Percentiles rank a stretch among this genome's conserved stretches.
Evolutionary conservation across 2,888 invertebrate species (phyloP).

Genomic region (Thumatha senex): DNA sequence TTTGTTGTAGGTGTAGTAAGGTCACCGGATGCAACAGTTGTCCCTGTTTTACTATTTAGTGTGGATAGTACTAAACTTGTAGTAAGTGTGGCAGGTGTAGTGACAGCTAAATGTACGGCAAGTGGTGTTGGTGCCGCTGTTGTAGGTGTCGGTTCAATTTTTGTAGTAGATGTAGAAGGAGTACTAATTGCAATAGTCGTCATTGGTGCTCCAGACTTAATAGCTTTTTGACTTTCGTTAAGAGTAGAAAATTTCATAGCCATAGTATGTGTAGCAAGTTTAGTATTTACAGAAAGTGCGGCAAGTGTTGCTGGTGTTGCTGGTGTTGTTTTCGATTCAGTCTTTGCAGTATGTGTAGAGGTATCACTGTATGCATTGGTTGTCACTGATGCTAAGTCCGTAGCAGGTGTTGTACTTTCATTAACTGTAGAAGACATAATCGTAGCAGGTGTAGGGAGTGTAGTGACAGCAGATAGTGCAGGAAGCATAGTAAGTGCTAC

Average conservation of each 20-base stretch:
- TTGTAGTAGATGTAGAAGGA: neutral
- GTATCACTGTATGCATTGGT: neutral
- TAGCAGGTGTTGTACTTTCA: too few relatives aligned
- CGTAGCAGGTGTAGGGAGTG: neutral
- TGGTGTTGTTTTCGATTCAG: neutral
- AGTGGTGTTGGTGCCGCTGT: neutral
- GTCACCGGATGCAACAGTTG: neutral
- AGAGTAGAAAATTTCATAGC: too few relatives aligned
- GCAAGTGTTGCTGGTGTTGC: neutral
- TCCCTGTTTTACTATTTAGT: too few relatives aligned
- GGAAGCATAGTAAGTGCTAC: neutral
- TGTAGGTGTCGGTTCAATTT: neutral
- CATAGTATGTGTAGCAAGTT: too few relatives aligned
- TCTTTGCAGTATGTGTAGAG: neutral
- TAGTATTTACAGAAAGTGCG: too few relatives aligned
- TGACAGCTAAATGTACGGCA: neutral
- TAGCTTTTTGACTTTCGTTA: too few relatives aligned
- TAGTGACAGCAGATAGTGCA: neutral
- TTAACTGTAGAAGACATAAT: neutral
- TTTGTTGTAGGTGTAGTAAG: neutral
- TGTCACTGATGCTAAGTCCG: too few relatives aligned
- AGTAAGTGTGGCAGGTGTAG: neutral
- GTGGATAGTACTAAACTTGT: too few relatives aligned
- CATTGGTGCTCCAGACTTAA: too few relatives aligned
- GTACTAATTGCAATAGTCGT: neutral